Evolutionary conservation across 2,888 invertebrate genomes (phyloP).

Genomic region (Epinotia bilunana): DNA sequence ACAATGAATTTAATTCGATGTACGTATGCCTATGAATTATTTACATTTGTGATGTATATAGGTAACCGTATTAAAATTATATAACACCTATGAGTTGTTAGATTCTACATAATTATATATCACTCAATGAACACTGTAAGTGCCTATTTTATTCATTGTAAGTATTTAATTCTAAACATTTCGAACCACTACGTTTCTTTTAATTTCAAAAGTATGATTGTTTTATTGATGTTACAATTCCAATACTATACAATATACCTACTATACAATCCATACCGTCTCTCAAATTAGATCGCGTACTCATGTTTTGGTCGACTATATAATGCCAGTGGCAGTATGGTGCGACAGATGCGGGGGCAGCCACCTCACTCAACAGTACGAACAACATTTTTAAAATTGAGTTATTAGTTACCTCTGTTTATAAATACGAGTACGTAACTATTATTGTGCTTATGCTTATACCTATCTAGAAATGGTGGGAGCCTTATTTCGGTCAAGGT

Average conservation of each 20-base stretch:
- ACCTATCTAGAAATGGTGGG: neutral
- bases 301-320: conserved; percentile 21
- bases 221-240: neutral
- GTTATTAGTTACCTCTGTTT: conserved; percentile 4
- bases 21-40: neutral
- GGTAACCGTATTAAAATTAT: too few relatives aligned
- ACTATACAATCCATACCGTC: neutral
- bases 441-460: conserved; percentile 13
- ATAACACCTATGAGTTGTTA: too few relatives aligned
- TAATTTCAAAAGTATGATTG: neutral
- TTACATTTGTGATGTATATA: neutral
- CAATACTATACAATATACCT: neutral
- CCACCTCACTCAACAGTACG: conserved; percentile 24
- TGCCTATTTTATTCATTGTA: too few relatives aligned
- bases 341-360: conserved; percentile 53
- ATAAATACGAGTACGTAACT: neutral
- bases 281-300: conserved; percentile 21
- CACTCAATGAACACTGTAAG: too few relatives aligned
- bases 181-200: too few relatives aligned
- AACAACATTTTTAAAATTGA: conserved; percentile 22
- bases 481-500: conserved; percentile 34
- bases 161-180: too few relatives aligned
- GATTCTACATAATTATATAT: too few relatives aligned
- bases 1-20: neutral
- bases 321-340: conserved; percentile 61